Evolutionary conservation across 2,797 vertebrate species (phyloP).

Genomic region (Bovichtus diacanthus): DNA sequence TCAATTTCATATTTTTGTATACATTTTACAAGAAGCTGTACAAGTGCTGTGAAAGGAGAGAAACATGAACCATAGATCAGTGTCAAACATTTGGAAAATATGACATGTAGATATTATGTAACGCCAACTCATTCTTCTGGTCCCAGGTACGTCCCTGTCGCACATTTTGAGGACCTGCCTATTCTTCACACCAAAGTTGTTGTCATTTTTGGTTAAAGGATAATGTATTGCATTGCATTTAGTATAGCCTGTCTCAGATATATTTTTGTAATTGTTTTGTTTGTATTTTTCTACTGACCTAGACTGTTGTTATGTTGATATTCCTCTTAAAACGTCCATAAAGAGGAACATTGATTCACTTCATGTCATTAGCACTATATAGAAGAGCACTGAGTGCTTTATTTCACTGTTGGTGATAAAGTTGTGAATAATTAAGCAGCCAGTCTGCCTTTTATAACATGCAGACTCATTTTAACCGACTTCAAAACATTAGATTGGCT

Average conservation of each 20-base stretch:
- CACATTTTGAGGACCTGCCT: neutral
- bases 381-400: conserved; percentile 14
- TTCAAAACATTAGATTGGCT: conserved; percentile 58
- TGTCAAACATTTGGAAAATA: neutral
- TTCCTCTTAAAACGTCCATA: conserved; percentile 5
- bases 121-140: neutral
- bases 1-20: neutral
- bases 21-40: neutral
- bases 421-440: conserved; percentile 66
- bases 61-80: neutral
- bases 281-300: neutral
- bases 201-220: neutral
- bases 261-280: neutral
- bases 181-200: neutral
- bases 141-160: neutral
- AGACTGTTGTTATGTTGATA: conserved; percentile 7
- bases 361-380: conserved; percentile 16
- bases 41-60: neutral
- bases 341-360: conserved; percentile 7
- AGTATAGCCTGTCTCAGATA: neutral
- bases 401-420: conserved; percentile 52
- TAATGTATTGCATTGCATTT: neutral
- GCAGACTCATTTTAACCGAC: conserved; percentile 51
- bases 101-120: neutral
- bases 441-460: conserved; percentile 49